Base-by-base conservation (phyloP, 2,113 vertebrate species). In the Odontesthes bonariensis region DNA sequence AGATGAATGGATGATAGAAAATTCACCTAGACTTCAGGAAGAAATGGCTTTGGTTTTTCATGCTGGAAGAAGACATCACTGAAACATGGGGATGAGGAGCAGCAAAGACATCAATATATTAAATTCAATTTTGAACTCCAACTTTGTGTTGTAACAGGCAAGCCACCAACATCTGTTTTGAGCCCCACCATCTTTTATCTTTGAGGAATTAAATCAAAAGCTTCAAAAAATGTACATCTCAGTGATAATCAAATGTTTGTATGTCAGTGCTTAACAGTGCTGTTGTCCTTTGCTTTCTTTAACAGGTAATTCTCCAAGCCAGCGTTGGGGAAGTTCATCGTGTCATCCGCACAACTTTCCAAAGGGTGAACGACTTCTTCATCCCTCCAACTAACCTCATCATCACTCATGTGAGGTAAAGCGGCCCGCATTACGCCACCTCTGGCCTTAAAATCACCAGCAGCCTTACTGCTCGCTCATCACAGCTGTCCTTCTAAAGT, bases 331-430 rank as follows among this genome's bases (percentile, higher is more conserved):
- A 96, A 82, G 94, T 95, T 20, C 96, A 93, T 32, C 96, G 51
- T 1, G 89, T 95, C 44, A 86, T 96, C 81, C 95, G 81, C 49
- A 95, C 96, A 0, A 93, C 95, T 0, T 97, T 98, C 75, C 87
- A 95, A 77, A 95, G 96, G 80, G 95, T 98, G 87, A 95, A 91
- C 0, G 95, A 98, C 79, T 96, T 98, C 92, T 99, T 97, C 91
- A 97, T 99, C 82, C 97, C 98, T 49, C 94, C 96, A 6, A 98
- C 98, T 72, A 98, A 98, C 85, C 97, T 99, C 77, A 97, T 99
- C 90, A 99, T 99, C 94, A 99, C 97, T 78, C 98, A 99, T 0
- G 90, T 99, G 82, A 97, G 98, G 98, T 99, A 94, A 91, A 91
- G 35, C 19, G 16, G 23, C 53, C 11, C 51, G 38, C 68, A 42